Base-by-base conservation (phyloP, 1,140 invertebrate genomes). In the Glomeris maerens region DNA sequence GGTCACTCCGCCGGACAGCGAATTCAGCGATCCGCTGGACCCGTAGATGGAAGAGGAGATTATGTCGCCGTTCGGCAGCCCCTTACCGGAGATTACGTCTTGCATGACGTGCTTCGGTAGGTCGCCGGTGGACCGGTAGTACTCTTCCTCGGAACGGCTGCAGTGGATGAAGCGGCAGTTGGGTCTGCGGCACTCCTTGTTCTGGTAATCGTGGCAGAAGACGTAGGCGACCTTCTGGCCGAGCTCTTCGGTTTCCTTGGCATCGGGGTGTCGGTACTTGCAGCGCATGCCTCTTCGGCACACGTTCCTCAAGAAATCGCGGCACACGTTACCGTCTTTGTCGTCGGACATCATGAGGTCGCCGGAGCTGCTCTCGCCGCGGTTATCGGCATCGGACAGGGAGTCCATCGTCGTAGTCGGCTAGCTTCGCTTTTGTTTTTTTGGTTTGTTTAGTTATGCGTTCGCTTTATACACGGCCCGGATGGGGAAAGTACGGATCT, bases 131-230 rank as follows among this genome's bases (percentile, higher is more conserved):
- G 68, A 65, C 47, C 78, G 73, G 61, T 81, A 87, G 60, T 79
- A 75, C 44, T 84, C 78, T 61, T 84, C 83, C 57, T 87, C 83
- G 56, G 80, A 80, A 27, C 78, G 66, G 0, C 79, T 77, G 59
- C 82, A 83, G 62, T 89, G 84, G 26, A 87, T 70, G 63, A 87
- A 89, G 58, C 79, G 77, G 58, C 78, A 80, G 40, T 75, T 76
- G 0, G 72, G 66, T 58, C 79, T 70, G 17, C 72, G 69, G 59
- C 79, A 82, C 47, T 74, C 72, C 13, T 74, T 78, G 63, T 87
- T 87, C 64, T 87, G 84, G 67, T 74, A 87, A 62, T 89, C 84
- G 62, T 87, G 83, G 61, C 84, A 89, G 62, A 89, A 87, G n/a
- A 76, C 67, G 17, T 68, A 70, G 49, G 65, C 64, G 46, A 53